phyloP scores from a whole-genome alignment of 1,140 invertebrate species.

The Nephotettix cincticeps region DNA sequence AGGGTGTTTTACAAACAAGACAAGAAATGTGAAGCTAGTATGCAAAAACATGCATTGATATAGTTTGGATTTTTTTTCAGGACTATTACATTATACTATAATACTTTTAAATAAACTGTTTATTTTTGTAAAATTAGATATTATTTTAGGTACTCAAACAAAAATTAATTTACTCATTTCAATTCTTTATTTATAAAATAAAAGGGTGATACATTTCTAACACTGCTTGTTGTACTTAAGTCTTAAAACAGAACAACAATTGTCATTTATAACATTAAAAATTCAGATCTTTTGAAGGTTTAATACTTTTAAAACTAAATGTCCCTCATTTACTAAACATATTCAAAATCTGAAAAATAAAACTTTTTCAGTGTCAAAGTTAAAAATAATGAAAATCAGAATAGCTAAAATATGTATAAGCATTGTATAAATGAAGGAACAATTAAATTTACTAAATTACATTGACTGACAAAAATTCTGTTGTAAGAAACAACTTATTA shows the following conservation, averaged over 20 bases:
- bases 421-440: not conserved
- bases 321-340: not conserved
- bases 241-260: not conserved
- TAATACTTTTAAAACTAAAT: not conserved
- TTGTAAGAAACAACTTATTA: not conserved
- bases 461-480: not conserved
- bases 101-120: not conserved
- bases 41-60: not conserved
- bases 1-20: not conserved
- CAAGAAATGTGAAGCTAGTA: not conserved
- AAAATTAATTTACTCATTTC: not conserved
- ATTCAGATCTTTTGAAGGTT: not conserved
- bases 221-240: not conserved
- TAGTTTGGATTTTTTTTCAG: not conserved
- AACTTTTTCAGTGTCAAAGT: not conserved
- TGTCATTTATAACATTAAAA: not conserved
- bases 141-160: not conserved
- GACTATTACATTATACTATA: not conserved
- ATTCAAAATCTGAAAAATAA: not conserved
- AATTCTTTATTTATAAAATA: not conserved
- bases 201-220: not conserved
- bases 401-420: not conserved
- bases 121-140: not conserved
- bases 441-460: not conserved
- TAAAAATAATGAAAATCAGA: not conserved